A percentile compares a stretch with the other conserved stretches of the same genome.
Conservation (phyloP, 2,113 vertebrate genomes). For the Choloepus hoffmanni region DNA sequence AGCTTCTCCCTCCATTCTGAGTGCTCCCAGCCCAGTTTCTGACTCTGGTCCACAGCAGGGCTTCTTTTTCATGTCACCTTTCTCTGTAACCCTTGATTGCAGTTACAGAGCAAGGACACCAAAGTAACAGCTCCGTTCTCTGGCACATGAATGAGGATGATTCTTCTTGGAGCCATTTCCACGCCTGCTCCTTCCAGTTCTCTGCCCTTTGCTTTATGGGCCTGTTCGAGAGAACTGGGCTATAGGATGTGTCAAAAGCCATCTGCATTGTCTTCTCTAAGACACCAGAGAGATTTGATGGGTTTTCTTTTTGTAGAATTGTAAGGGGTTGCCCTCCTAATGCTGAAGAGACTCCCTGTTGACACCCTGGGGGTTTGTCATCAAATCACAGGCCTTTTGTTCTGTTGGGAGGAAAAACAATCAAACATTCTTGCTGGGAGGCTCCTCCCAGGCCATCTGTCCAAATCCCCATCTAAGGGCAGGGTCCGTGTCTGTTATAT, state of each 20-base stretch:
- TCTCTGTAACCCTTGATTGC: constrained; percentile 65
- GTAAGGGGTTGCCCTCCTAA: constrained; percentile 6
- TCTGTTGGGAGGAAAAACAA: neutral
- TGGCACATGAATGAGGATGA: constrained; percentile 66
- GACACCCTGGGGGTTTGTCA: constrained; percentile 17
- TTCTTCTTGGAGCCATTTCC: constrained; percentile 37
- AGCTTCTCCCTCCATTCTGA: neutral
- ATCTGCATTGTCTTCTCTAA: constrained; percentile 42
- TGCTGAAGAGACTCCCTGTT: constrained; percentile 3
- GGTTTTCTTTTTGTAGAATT: constrained; percentile 60
- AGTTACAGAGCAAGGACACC: constrained; percentile 27
- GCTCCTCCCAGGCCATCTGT: constrained; percentile 27
- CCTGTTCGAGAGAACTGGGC: constrained; percentile 1
- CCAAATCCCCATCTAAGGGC: neutral
- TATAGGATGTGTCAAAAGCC: constrained; percentile 51
- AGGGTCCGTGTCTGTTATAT: neutral
- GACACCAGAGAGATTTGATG: constrained; percentile 40
- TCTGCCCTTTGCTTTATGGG: constrained; percentile 77
- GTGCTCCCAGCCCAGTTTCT: constrained; percentile 49
- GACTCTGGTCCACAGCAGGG: neutral
- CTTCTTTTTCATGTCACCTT: constrained; percentile 27
- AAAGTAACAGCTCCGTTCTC: constrained; percentile 39
- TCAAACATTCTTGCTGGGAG: constrained; percentile 12
- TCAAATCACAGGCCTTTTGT: constrained; percentile 42
- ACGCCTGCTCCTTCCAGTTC: constrained; percentile 75